Evolutionary conservation across 2,888 invertebrate species (phyloP), one percentile per base, ranked within the genome.

Genomic region (Agonum fuliginosum): DNA sequence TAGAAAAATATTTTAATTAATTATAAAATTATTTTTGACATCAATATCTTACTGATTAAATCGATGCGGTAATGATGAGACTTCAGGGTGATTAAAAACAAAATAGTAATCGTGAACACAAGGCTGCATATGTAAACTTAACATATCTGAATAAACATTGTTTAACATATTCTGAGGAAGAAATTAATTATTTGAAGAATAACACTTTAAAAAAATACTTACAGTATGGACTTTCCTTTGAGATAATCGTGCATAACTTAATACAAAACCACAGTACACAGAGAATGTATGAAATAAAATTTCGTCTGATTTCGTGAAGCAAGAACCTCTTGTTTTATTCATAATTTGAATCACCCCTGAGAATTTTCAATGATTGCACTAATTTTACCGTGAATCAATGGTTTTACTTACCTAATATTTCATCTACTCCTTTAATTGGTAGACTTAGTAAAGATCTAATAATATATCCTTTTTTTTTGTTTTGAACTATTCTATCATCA

Each of bases 271-370:
- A 81, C 89, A 90, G 82, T 91, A 91, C 79, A 88, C 88, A 12
- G 90, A 87, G 83, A 91, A 90, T 17, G 90, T 89, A 6, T 87
- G 83, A 80, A 91, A 89, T 71, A 91, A 84, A 67, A 84, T 82
- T 83, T 91, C 91, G 81, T 92, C 91, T 3, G 88, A 87, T 0
- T 80, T 43, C 43, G 87, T 86, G 82, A 91, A 92, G 1, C 88
- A 85, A 73, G 54, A 86, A 82, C 82, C 87, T 85, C 84, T 83
- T 4, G 81, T 84, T 83, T 91, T 91, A 83, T 91, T 91, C 0
- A 89, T 87, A 3, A 91, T 84, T 83, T 91, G 90, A 0, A 91
- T 89, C 0, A 91, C 88, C 67, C 91, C 91, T 91, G 19, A 81
- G 83, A 74, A 37, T 67, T 27, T 37, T 41, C 34, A 27, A 51